These are phyloP conservation scores for Mimas tiliae DNA, from an alignment of 2,888 invertebrate genomes.

Conservation along the genomic window DNA sequence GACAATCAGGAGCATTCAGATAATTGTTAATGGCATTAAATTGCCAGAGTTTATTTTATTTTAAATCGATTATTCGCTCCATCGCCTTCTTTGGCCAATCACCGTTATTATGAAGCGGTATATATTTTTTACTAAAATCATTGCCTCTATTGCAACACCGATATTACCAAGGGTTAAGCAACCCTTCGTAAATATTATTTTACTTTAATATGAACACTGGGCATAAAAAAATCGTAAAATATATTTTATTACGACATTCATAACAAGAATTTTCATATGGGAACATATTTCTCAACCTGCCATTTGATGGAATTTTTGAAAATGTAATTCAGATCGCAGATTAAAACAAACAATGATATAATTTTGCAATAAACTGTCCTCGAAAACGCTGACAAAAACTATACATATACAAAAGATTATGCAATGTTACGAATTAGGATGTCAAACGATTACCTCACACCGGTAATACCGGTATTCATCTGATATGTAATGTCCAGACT, in stretches of 20 bases:
- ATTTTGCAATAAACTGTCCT: constrained; percentile 20
- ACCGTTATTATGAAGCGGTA: constrained; percentile 50
- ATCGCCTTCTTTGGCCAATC: constrained; percentile 56
- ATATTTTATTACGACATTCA: neutral
- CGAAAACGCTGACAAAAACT: constrained; percentile 6
- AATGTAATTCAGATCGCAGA: constrained; percentile 17
- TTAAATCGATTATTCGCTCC: constrained; percentile 67
- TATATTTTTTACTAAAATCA: constrained; percentile 43
- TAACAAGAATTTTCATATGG: neutral
- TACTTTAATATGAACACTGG: neutral
- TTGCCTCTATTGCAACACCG: constrained; percentile 40
- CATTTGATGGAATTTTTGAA: neutral
- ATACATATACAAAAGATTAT: constrained; percentile 12
- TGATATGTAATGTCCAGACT: neutral
- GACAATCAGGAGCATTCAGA: constrained; percentile 27
- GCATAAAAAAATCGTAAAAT: neutral
- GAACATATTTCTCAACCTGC: constrained; percentile 2
- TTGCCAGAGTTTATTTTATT: constrained; percentile 56
- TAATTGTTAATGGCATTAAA: constrained; percentile 49
- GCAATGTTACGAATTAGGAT: constrained; percentile 22
- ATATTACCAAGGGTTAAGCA: constrained; percentile 36
- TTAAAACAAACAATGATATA: constrained; percentile 16
- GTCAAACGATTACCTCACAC: constrained; percentile 11
- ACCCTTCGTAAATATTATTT: constrained; percentile 20
- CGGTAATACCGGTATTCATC: constrained; percentile 11